Percentiles rank a stretch among this genome's conserved stretches.
phyloP scores from a whole-genome alignment of 2,113 vertebrate genomes.

The Corythoichthys intestinalis region DNA sequence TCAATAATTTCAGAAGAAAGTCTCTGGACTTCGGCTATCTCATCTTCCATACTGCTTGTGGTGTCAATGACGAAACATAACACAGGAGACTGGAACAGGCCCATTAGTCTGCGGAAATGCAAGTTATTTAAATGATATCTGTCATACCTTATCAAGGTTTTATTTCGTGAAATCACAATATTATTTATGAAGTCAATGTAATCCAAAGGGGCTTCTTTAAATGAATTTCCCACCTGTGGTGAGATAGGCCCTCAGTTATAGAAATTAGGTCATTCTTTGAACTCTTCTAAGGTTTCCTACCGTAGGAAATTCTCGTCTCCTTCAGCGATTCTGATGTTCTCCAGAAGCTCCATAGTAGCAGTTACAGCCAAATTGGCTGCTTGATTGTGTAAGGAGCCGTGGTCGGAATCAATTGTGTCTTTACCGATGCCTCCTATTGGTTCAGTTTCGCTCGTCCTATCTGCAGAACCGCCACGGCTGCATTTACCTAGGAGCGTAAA shows the following conservation, averaged over 20 bases:
- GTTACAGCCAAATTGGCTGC: slow-evolving; percentile 51
- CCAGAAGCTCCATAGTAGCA: slow-evolving; percentile 62
- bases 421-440: slow-evolving; percentile 65
- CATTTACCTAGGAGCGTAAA: slow-evolving; percentile 52
- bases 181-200: too few species aligned
- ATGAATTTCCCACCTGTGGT: too few species aligned
- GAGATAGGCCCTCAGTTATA: too few species aligned
- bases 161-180: too few species aligned
- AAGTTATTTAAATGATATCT: not conserved
- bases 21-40: slow-evolving; percentile 49
- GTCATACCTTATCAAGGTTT: too few species aligned
- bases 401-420: slow-evolving; percentile 33
- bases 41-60: slow-evolving; percentile 60
- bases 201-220: too few species aligned
- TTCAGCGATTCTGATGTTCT: slow-evolving; percentile 51
- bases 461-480: slow-evolving; percentile 51
- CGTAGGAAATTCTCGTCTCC: slow-evolving; percentile 56
- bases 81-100: slow-evolving; percentile 46
- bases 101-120: slow-evolving; percentile 51
- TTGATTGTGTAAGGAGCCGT: slow-evolving; percentile 47
- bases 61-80: slow-evolving; percentile 70
- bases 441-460: slow-evolving; percentile 38
- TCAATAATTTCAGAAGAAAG: slow-evolving; percentile 58
- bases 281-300: slow-evolving; percentile 20
- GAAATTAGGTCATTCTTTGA: too few species aligned